Base-by-base conservation (phyloP, 2,797 vertebrate genomes). In the Carapus acus region DNA sequence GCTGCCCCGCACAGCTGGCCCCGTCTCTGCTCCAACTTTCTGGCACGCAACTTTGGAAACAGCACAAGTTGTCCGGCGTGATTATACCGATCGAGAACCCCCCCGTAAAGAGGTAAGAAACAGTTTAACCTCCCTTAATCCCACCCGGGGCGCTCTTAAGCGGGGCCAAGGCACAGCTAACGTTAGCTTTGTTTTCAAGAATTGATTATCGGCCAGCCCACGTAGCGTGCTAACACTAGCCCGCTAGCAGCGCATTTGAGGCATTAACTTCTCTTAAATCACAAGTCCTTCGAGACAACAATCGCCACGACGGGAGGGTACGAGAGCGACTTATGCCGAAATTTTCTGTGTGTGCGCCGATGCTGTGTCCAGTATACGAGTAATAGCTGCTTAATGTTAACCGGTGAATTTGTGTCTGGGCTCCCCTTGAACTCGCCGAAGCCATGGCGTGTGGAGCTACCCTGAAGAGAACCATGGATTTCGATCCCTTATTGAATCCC, bases 391-490 rank as follows among this genome's bases (percentile, higher is more conserved):
- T 22, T 54, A 24, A 50, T 21, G 29, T 48, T 38, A 33, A 22
- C 16, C 19, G 36, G 62, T 62, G 39, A 59, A 55, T 31, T 47
- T 7, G 36, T 69, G 56, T 74, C 65, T 76, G 24, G 48, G 68
- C 50, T 27, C 31, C 21, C 19, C 13, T 55, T 63, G 23, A 31
- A 54, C 62, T 61, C 73, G 65, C 49, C 74, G 20, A 73, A 81
- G 78, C 80, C 83, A 98, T 98, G 95, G 95, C 95, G 78, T 98
- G 95, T 77, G 94, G 94, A 81, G 95, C 95, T 79, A 97, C 94
- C 73, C 87, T 98, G 67, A 97, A 98, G 90, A 90, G 95, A 88
- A 96, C 91, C 88, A 91, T 96, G 89, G 95, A 98, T 88, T 98
- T 97, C 78, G 94, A 97, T 85, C 94, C 94, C 14, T 82, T 98